Percentiles rank a stretch among this genome's conserved stretches.
Conservation (phyloP, 2,113 vertebrate genomes). For the Chaetops frenatus region DNA sequence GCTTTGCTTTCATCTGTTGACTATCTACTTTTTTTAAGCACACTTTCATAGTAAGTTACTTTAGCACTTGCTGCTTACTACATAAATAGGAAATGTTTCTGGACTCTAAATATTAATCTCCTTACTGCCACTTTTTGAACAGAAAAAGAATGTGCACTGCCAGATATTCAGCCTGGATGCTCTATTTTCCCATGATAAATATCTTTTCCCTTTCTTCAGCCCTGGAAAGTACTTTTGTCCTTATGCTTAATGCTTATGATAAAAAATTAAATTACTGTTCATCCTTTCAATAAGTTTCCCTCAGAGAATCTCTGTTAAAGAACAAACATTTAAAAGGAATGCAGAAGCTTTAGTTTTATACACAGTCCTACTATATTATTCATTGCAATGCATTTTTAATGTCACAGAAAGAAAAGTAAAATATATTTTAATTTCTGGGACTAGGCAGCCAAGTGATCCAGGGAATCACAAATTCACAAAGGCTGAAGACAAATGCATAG, state of each 20-base stretch:
- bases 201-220: conserved; percentile 65
- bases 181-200: conserved; percentile 70
- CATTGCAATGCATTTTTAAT: conserved; percentile 82
- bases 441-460: conserved; percentile 58
- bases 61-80: conserved; percentile 46
- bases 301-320: conserved; percentile 70
- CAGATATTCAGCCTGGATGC: conserved; percentile 47
- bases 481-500: conserved; percentile 13
- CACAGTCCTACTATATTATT: conserved; percentile 78
- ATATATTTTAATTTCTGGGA: conserved; percentile 75
- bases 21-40: not conserved
- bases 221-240: conserved; percentile 72
- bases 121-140: conserved; percentile 66
- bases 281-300: conserved; percentile 75
- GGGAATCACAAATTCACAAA: conserved; percentile 60
- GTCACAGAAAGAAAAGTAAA: conserved; percentile 70
- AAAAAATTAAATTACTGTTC: conserved; percentile 84
- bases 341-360: conserved; percentile 73
- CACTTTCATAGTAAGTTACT: conserved; percentile 24
- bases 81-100: conserved; percentile 50
- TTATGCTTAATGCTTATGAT: conserved; percentile 79
- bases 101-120: conserved; percentile 67
- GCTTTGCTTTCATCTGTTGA: conserved; percentile 10
- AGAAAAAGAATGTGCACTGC: conserved; percentile 55
- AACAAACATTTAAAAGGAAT: conserved; percentile 78